phyloP scores from a whole-genome alignment of 2,113 vertebrate genomes.

The Gallinago paraguaiae region DNA sequence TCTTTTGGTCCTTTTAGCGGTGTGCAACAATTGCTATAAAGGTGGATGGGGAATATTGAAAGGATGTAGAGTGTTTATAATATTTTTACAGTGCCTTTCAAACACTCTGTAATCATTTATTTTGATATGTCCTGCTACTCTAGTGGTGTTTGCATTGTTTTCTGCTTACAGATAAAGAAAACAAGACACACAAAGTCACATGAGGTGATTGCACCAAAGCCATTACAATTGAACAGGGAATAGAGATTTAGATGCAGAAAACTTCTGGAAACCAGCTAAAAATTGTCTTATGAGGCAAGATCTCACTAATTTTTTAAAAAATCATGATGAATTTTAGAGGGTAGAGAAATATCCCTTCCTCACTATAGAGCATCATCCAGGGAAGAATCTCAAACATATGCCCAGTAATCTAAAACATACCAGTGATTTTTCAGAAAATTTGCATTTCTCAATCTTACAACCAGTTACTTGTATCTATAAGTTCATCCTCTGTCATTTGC shows the following conservation, averaged over 20 bases:
- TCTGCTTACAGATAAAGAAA: not conserved
- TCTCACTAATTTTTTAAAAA: not conserved
- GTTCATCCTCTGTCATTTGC: slow-evolving; percentile 22
- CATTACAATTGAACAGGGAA: not conserved
- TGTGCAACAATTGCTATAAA: not conserved
- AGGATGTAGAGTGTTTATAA: not conserved
- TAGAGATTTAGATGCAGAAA: not conserved
- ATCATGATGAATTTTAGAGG: not conserved
- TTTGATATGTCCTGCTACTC: not conserved
- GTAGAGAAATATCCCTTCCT: not conserved
- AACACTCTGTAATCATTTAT: not conserved
- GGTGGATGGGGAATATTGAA: not conserved
- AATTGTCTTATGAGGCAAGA: not conserved
- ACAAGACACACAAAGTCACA: not conserved
- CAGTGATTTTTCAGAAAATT: slow-evolving; percentile 5
- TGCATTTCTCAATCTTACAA: not conserved
- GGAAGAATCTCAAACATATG: not conserved
- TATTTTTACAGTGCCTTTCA: not conserved
- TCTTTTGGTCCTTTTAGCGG: not conserved
- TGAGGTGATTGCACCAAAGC: not conserved
- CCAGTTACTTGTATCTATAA: slow-evolving; percentile 25
- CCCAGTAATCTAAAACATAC: not conserved
- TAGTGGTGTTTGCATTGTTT: not conserved
- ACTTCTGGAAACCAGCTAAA: not conserved
- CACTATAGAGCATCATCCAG: not conserved